These are phyloP conservation scores for Rhopalosiphum nymphaeae DNA, from an alignment of 2,888 invertebrate species.

Conservation along the genomic window DNA sequence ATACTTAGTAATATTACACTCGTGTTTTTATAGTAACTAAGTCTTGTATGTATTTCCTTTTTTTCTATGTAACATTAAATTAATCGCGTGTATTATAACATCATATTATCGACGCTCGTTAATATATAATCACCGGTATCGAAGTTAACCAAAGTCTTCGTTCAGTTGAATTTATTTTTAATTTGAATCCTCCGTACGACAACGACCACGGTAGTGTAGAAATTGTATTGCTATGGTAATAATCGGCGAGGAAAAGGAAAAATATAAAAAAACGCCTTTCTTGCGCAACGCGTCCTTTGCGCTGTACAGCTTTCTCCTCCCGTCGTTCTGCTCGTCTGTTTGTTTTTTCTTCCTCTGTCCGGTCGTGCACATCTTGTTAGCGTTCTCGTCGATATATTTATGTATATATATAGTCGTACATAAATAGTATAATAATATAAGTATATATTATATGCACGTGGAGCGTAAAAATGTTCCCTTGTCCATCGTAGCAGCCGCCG, in stretches of 20 bases:
- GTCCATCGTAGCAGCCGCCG: background rate
- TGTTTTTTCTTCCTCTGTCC: slow-evolving; percentile 30
- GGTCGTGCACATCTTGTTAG: slow-evolving; percentile 59
- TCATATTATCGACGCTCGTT: background rate
- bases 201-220: background rate
- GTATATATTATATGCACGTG: slow-evolving; percentile 19
- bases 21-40: background rate
- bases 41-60: background rate
- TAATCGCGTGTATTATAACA: background rate
- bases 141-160: background rate
- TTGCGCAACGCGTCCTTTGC: background rate
- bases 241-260: background rate
- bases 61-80: background rate
- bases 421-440: slow-evolving; percentile 4
- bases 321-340: background rate
- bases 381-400: background rate
- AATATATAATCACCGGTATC: background rate
- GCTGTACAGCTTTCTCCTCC: background rate
- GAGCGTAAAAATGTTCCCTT: slow-evolving; percentile 28
- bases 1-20: background rate
- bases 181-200: background rate
- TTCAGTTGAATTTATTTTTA: background rate
- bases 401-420: background rate
- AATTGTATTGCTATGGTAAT: background rate
- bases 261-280: background rate